These are phyloP conservation scores for Tiliacea citrago DNA, from an alignment of 2,888 invertebrate genomes.

Conservation along the genomic window DNA sequence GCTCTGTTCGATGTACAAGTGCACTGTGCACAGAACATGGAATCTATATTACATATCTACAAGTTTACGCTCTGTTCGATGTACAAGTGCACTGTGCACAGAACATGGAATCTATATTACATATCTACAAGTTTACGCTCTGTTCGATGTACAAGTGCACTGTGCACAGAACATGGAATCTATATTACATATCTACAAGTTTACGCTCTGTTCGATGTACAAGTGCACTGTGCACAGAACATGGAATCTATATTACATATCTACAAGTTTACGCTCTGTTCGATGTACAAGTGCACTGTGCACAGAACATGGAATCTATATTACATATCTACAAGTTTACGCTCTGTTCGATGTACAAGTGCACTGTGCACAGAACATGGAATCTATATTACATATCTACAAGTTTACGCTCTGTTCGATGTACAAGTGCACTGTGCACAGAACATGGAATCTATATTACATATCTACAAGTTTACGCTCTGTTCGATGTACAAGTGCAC, in stretches of 20 bases:
- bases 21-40: background rate
- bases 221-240: background rate
- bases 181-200: background rate
- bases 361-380: background rate
- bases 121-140: conserved; percentile 13
- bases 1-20: conserved; percentile 9
- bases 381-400: background rate
- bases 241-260: background rate
- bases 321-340: background rate
- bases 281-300: background rate
- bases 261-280: conserved; percentile 18
- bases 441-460: background rate
- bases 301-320: background rate
- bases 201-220: conserved; percentile 13
- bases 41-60: background rate
- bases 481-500: background rate
- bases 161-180: background rate
- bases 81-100: background rate
- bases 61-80: conserved; percentile 18
- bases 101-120: background rate
- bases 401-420: conserved; percentile 18
- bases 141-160: background rate
- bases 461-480: conserved; percentile 13
- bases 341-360: conserved; percentile 9
- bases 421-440: background rate